phyloP scores from a whole-genome alignment of 64 coral and sea anemone genomes.

The Anthopleura sola region DNA sequence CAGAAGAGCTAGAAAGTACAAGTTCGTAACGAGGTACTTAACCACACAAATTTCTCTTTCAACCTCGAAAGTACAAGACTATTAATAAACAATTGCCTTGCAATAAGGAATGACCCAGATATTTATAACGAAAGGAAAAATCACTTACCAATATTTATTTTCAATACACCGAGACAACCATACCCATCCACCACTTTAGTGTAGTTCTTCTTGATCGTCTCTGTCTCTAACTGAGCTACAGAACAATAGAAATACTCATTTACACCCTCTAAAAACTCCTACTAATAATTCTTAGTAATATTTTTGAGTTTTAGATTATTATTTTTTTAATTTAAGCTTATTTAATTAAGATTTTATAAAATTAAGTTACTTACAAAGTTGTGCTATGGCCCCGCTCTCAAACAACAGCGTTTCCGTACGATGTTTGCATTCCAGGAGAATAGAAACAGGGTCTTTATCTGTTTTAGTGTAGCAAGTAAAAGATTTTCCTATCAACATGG shows the following conservation, averaged over 20 bases:
- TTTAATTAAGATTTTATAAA: no score
- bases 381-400: constrained; percentile 77
- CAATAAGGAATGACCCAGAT: not conserved
- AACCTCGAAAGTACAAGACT: not conserved
- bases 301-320: not conserved
- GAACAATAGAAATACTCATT: not conserved
- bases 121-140: not conserved
- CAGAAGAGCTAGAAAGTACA: not conserved
- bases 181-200: constrained; percentile 79
- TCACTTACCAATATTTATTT: constrained; percentile 67
- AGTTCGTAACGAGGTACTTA: not conserved
- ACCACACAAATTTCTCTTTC: not conserved
- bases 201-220: constrained; percentile 86
- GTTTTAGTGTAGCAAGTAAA: constrained; percentile 78
- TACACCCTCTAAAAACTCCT: not conserved
- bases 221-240: constrained; percentile 86
- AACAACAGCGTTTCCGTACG: constrained; percentile 66
- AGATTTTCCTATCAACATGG: constrained; percentile 68
- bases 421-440: constrained; percentile 74
- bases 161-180: constrained; percentile 83
- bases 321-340: not conserved
- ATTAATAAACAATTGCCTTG: not conserved
- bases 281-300: not conserved
- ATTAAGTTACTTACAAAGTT: constrained; percentile 83
- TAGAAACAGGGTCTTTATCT: constrained; percentile 71